Base-by-base conservation (phyloP, 2,888 invertebrate species). In the Ectemnius continuus region DNA sequence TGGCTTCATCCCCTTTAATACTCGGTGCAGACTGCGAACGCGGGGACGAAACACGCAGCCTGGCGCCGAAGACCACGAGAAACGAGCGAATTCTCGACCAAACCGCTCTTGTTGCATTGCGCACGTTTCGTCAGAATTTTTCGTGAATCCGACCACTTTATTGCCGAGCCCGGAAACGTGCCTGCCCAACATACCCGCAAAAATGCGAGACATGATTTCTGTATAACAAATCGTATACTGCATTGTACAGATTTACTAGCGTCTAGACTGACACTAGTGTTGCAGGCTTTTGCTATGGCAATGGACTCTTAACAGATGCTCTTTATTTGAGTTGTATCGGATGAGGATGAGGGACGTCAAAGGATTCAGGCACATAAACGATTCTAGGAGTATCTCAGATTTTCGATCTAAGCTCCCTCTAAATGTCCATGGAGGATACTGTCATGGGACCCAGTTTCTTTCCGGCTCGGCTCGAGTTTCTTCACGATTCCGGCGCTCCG, bases 1-100 rank as follows among this genome's bases (percentile, higher is more conserved):
- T 61, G 61, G 83, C 26, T 82, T 84, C 83, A 83, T 84, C 83
- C 83, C 84, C 84, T 83, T 83, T 83, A 84, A 84, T 70, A 64
- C 73, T 26, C 73, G 79, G 23, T 59, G 67, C 72, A 47, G 58
- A 70, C 60, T 11, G 58, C 52, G 52, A 47, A 5, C 52, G 16
- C 52, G n/a, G 52, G n/a, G 52, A 23, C 23, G 16, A 52, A 52
- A 52, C 14, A 52, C 52, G n/a, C n/a, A 52, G 52, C 52, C 52
- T 13, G 36, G 36, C 36, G 48, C 46, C 60, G 61, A 59, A 64
- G n/a, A 36, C 57, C 45, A 52, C 46, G 75, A 58, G 65, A 48
- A 57, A 47, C 36, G 36, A 36, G 36, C 36, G 36, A 36, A 36
- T 36, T 52, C 52, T 14, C 16, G 16, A 16, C 52, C 5, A 16